These are phyloP conservation scores for Epirrhoe alternata DNA, from an alignment of 2,888 invertebrate species.

Conservation along the genomic window DNA sequence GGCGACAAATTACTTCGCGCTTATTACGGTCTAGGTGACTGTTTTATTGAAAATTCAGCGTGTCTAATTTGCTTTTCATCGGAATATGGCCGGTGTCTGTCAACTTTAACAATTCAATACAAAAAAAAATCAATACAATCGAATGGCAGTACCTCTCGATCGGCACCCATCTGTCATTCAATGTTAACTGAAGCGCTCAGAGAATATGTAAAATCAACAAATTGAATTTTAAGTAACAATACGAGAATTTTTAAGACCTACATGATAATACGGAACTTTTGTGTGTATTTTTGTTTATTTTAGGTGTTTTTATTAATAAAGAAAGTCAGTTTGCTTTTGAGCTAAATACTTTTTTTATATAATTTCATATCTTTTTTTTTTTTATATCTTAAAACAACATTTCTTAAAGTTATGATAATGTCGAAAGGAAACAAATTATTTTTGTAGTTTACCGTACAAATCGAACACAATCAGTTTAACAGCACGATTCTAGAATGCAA, in stretches of 20 bases:
- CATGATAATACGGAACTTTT: no score
- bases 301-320: no score
- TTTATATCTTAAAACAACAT: no score
- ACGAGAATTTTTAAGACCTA: not conserved
- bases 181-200: not conserved
- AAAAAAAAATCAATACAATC: conserved; percentile 1
- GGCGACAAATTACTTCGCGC: not conserved
- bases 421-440: no score
- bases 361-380: no score
- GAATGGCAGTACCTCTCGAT: not conserved
- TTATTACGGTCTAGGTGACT: not conserved
- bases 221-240: not conserved
- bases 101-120: not conserved
- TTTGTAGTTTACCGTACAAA: no score
- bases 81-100: not conserved
- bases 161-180: not conserved
- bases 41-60: not conserved
- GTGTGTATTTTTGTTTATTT: no score
- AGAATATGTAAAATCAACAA: not conserved
- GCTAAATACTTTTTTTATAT: no score
- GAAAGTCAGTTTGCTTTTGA: no score
- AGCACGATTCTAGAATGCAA: no score
- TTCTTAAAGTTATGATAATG: no score
- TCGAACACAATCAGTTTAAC: no score
- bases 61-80: not conserved